Conservation (phyloP, 2,888 invertebrate genomes). For the Caenorhabditis uteleia region DNA sequence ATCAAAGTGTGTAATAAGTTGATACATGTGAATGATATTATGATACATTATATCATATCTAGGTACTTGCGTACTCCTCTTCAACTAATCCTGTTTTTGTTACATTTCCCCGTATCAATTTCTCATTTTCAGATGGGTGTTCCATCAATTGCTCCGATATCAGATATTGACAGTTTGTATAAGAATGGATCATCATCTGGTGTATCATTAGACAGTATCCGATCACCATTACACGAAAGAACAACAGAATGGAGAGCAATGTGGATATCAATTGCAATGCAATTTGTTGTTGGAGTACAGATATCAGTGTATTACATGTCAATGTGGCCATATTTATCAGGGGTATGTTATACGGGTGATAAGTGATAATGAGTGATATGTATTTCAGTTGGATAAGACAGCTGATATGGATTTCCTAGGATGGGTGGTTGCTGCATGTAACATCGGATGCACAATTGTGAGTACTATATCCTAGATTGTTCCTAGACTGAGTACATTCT, state of each 20-base stretch:
- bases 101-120: no score
- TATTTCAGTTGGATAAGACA: conserved; percentile 13
- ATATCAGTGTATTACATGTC: conserved; percentile 50
- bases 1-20: no score
- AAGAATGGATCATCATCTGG: background rate
- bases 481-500: background rate
- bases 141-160: no score
- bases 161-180: background rate
- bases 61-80: no score
- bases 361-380: background rate
- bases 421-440: conserved; percentile 51
- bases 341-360: conserved; percentile 12
- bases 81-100: no score
- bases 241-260: conserved; percentile 37
- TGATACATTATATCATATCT: no score
- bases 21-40: no score
- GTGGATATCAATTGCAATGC: conserved; percentile 44
- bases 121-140: no score
- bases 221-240: conserved; percentile 20
- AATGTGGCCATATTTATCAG: conserved; percentile 50
- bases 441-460: conserved; percentile 46
- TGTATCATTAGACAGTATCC: conserved; percentile 7
- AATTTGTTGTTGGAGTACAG: conserved; percentile 40
- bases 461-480: background rate
- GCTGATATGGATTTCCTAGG: conserved; percentile 39